Conservation (phyloP, 2,888 invertebrate species). For the Calliopum simillimum region DNA sequence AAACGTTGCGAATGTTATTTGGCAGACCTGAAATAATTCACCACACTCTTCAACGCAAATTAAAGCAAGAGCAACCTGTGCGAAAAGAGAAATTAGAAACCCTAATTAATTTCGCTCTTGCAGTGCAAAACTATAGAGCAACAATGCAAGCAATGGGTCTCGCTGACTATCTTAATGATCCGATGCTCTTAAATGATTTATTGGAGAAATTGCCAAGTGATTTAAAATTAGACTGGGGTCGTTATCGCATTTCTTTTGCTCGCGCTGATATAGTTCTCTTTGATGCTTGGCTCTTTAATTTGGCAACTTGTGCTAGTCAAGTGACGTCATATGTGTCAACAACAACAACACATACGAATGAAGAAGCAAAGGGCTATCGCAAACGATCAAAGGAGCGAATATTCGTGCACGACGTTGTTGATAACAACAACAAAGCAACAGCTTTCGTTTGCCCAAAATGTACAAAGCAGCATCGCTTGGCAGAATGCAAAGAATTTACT, state of each 20-base stretch:
- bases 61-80: too few species aligned
- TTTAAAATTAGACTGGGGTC: not conserved
- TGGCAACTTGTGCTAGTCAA: conserved; percentile 10
- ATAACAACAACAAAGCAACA: too few species aligned
- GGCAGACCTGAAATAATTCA: conserved; percentile 15
- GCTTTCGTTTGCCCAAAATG: not conserved
- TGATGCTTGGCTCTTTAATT: not conserved
- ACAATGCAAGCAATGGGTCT: too few species aligned
- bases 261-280: not conserved
- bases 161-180: conserved; percentile 5
- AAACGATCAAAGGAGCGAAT: not conserved
- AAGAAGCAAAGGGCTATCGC: not conserved
- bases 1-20: conserved; percentile 3
- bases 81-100: too few species aligned
- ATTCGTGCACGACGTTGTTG: not conserved
- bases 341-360: not conserved
- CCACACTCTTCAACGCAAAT: too few species aligned
- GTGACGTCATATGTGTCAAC: not conserved
- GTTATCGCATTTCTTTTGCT: not conserved
- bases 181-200: not conserved
- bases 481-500: conserved; percentile 30
- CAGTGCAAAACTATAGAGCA: too few species aligned
- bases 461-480: conserved; percentile 2
- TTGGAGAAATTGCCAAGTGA: not conserved
- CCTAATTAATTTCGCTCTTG: too few species aligned